Conservation (phyloP, 30 jellyfish, hydroid and myxozoan species). For the Aurelia aurita complex sp. Pacific region DNA sequence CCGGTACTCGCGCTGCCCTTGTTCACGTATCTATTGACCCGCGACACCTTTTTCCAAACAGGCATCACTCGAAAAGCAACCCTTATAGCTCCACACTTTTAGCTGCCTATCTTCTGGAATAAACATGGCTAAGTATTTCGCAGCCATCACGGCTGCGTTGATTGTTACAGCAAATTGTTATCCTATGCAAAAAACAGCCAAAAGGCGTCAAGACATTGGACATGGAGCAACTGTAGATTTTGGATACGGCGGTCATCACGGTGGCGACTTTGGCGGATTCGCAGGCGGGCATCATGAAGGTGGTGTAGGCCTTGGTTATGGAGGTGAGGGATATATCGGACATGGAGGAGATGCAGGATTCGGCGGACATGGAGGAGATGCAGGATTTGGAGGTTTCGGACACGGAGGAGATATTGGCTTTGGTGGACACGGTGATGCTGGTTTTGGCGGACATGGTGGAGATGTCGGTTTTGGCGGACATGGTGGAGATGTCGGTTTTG, state of each 20-base stretch:
- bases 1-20: background rate
- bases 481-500: constrained; percentile 29
- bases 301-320: constrained; percentile 47
- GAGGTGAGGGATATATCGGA: constrained; percentile 46
- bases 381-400: constrained; percentile 34
- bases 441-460: constrained; percentile 38
- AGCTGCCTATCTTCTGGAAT: no score
- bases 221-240: constrained; percentile 13
- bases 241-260: constrained; percentile 55
- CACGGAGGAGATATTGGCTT: constrained; percentile 12
- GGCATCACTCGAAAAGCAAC: no score
- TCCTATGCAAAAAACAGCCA: constrained; percentile 42
- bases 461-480: constrained; percentile 57
- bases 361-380: constrained; percentile 6
- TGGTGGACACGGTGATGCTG: constrained; percentile 51
- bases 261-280: constrained; percentile 19
- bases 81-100: no score
- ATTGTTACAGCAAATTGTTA: constrained; percentile 45
- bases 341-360: constrained; percentile 57
- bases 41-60: background rate
- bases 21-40: background rate
- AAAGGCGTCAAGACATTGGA: constrained; percentile 55
- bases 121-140: constrained; percentile 50
- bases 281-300: constrained; percentile 10
- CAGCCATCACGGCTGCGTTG: constrained; percentile 36